Evolutionary conservation across 1,140 invertebrate genomes (phyloP), one percentile per base, ranked within the genome.

Genomic region (Zaprionus camerounensis): DNA sequence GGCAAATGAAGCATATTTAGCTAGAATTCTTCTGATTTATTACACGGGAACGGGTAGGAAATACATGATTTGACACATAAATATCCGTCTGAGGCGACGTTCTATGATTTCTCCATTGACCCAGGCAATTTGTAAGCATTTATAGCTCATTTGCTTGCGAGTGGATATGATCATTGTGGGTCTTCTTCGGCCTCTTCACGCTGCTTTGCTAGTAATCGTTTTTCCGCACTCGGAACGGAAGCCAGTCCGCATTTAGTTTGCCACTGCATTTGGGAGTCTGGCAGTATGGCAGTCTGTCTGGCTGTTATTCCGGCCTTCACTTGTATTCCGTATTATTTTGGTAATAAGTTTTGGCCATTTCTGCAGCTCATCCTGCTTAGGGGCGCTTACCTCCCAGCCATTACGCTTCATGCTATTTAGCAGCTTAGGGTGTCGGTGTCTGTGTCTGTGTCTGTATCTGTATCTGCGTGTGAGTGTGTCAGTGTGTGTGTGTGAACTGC

Each of bases 281-380:
- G 3, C 31, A 11, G 31, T 34, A 9, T 34, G 31, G 3, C 31
- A 11, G 31, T 34, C 31, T 34, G 31, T 34, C 38, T 41, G 38
- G 38, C 38, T 5, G 38, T 41, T 41, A 46, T 17, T 9, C 7
- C 6, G 41, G n/a, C 41, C 41, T 46, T 46, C 41, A 46, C 41
- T 46, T 46, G 41, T 46, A 46, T 59, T 24, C 26, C 46, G 67
- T 78, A 86, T 86, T 87, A 87, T 77, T 88, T 87, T 73, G 71
- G 83, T 87, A 87, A 87, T 88, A 87, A 87, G 83, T 87, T 87
- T 88, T 88, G 84, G 83, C 70, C 78, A 86, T 86, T 87, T 78
- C 55, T 66, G 71, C 74, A 84, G 84, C 84, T 87, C 84, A 87
- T 87, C 81, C 84, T 88, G 81, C 84, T 87, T 87, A 87, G 84